Conservation (phyloP, 2,797 vertebrate genomes). For the Sebastes flavidus region DNA sequence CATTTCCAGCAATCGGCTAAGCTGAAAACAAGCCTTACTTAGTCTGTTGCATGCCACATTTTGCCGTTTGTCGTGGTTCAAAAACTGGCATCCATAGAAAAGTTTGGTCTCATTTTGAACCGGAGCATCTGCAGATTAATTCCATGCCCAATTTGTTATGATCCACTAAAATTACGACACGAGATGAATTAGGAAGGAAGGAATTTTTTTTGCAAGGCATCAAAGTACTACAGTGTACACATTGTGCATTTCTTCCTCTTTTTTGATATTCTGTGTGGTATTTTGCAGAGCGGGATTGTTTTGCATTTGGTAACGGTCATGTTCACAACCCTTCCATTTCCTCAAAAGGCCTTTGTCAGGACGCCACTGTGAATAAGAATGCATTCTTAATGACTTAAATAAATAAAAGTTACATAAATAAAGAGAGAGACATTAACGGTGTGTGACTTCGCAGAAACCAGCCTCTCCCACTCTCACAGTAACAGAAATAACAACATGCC, state of each 20-base stretch:
- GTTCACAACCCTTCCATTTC: neutral
- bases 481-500: neutral
- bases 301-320: neutral
- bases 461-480: neutral
- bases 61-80: fast-evolving
- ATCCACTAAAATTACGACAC: no score
- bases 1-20: no score
- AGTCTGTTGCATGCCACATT: no score
- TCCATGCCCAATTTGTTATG: no score
- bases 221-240: neutral
- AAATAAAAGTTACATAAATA: neutral
- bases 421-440: neutral
- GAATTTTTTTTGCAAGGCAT: neutral
- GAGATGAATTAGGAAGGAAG: no score
- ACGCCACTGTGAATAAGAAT: neutral
- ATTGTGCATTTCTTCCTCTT: neutral
- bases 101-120: no score
- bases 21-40: no score
- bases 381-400: neutral
- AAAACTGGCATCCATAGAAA: no score
- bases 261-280: neutral
- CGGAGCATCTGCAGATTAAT: no score
- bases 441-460: neutral
- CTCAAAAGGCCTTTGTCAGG: neutral
- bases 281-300: neutral